phyloP scores from a whole-genome alignment of 2,797 vertebrate genomes.

The Allobates femoralis region DNA sequence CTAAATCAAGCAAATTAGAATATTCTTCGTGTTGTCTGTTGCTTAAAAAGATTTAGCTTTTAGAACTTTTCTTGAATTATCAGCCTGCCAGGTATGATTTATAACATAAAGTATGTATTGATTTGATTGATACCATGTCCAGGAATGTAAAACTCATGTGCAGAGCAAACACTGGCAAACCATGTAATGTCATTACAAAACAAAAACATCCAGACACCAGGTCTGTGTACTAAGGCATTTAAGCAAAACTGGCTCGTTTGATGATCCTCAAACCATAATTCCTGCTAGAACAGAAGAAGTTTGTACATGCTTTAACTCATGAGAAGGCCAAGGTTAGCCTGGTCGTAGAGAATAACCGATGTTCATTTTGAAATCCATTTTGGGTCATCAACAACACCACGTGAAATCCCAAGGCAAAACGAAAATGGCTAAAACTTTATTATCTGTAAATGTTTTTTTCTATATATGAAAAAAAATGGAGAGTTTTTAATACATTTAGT shows the following conservation, averaged over 20 bases:
- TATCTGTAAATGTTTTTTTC: background rate
- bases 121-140: background rate
- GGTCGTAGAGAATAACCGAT: background rate
- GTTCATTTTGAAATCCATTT: background rate
- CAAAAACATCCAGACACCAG: background rate
- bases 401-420: background rate
- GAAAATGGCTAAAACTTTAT: background rate
- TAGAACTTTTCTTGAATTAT: conserved; percentile 10
- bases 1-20: conserved; percentile 71
- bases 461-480: background rate
- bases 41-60: background rate
- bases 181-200: background rate
- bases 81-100: conserved; percentile 29
- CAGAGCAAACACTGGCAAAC: background rate
- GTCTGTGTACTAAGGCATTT: conserved; percentile 41
- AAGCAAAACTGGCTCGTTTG: background rate
- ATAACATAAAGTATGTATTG: background rate
- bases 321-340: background rate
- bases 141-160: background rate
- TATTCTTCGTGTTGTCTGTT: conserved; percentile 7
- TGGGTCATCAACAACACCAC: background rate
- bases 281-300: background rate
- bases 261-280: background rate
- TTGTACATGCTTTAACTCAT: background rate
- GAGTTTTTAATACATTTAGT: background rate